Conservation (phyloP, 2,888 invertebrate genomes). For the Hylaea fasciaria region DNA sequence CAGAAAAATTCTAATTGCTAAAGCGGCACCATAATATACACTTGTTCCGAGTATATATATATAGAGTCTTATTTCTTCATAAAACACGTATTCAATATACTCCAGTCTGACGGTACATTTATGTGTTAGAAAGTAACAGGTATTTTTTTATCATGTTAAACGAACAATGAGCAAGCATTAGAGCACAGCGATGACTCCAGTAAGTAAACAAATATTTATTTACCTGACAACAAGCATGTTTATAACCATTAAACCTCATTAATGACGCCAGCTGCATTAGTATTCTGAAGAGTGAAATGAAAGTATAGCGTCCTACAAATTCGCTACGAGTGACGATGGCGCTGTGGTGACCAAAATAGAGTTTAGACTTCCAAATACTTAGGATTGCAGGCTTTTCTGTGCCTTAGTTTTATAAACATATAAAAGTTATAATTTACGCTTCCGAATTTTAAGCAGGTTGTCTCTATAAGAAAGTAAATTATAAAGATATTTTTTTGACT, state of each 20-base stretch:
- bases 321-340: no score
- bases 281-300: no score
- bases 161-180: background rate
- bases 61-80: slow-evolving; percentile 5
- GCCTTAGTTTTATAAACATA: no score
- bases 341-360: no score
- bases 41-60: background rate
- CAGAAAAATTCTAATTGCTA: slow-evolving; percentile 1
- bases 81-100: background rate
- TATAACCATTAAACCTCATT: background rate
- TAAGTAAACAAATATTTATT: background rate
- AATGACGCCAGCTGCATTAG: background rate
- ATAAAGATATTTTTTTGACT: no score
- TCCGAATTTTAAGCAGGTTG: no score
- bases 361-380: no score
- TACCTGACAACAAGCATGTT: background rate
- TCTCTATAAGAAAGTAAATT: no score
- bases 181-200: background rate
- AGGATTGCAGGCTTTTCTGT: no score
- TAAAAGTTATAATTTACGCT: no score
- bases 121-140: background rate
- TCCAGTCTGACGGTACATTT: background rate
- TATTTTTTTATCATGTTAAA: background rate
- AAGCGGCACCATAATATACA: background rate
- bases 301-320: no score